These are phyloP conservation scores for Zoanthus gigantus DNA, from an alignment of 92 coral and sea anemone species.

Conservation along the genomic window DNA sequence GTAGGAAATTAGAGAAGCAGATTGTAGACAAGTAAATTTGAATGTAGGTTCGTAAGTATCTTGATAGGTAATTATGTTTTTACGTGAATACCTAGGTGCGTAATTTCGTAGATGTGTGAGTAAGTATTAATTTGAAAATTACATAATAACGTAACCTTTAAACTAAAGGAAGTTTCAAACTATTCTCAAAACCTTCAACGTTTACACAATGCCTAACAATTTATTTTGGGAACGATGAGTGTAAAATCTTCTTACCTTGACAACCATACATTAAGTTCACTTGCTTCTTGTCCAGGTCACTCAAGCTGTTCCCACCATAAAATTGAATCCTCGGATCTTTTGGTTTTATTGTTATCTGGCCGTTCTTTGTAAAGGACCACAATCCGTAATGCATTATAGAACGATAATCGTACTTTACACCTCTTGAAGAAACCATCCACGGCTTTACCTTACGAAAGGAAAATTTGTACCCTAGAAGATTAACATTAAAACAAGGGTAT, in stretches of 20 bases:
- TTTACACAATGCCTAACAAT: too few species aligned
- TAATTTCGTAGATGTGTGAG: background rate
- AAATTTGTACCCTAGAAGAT: conserved; percentile 16
- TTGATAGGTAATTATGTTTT: background rate
- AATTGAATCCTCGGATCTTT: conserved; percentile 17
- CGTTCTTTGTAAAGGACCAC: conserved; percentile 37
- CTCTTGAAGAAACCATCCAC: conserved; percentile 21
- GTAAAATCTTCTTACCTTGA: conserved; percentile 4
- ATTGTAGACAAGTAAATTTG: too few species aligned
- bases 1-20: background rate
- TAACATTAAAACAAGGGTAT: background rate
- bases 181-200: background rate
- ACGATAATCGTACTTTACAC: conserved; percentile 29
- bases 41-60: background rate
- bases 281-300: conserved; percentile 41
- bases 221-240: too few species aligned
- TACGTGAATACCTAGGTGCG: background rate
- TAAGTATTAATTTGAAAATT: too few species aligned
- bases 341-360: conserved; percentile 30
- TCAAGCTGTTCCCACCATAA: conserved; percentile 7
- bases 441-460: conserved; percentile 41
- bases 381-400: conserved; percentile 46
- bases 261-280: conserved; percentile 44
- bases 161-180: background rate
- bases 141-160: too few species aligned